Evolutionary conservation across 2,888 invertebrate genomes (phyloP), one percentile per base, ranked within the genome.

Genomic region (Drosophila subquinaria): DNA sequence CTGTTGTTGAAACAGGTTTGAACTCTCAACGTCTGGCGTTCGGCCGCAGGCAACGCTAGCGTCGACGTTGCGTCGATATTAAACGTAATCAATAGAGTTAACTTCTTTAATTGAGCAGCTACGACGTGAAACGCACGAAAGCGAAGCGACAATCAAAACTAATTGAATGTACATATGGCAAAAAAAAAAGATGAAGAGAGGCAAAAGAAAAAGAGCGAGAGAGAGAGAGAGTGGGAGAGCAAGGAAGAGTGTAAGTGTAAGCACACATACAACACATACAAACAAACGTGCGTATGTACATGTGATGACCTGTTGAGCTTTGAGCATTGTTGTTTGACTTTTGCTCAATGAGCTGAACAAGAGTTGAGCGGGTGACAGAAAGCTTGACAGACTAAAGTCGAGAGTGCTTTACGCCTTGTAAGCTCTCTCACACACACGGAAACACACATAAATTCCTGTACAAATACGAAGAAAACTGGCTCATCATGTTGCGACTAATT

Each of bases 61-160:
- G 23, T 50, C 51, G 55, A 48, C 68, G 67, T 42, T 55, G 65
- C 69, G 69, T 73, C 79, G 79, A 82, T 77, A 88, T 85, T 85
- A 76, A 86, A 88, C 83, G 88, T 85, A 88, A 85, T 88, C 82
- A 88, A 82, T 85, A 82, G 82, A 81, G 85, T 82, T 75, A 81
- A 85, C 76, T 88, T 85, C 82, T 85, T 88, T 82, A 88, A 85
- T 87, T 88, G 88, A 82, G 84, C 77, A 76, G 72, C 59, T 64
- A 53, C 64, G 60, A 67, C 51, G 65, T 59, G 48, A 51, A 62
- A 73, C 64, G 69, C 65, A 69, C 77, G 52, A 66, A 82, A 74
- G 62, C 61, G 69, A 83, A 73, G 82, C 83, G 79, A 84, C 79
- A 88, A 85, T 85, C 82, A 87, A 85, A 84, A 78, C 80, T 82